These are phyloP conservation scores for Orthonychiurus folsomi DNA, from an alignment of 2,888 invertebrate species.

Conservation along the genomic window DNA sequence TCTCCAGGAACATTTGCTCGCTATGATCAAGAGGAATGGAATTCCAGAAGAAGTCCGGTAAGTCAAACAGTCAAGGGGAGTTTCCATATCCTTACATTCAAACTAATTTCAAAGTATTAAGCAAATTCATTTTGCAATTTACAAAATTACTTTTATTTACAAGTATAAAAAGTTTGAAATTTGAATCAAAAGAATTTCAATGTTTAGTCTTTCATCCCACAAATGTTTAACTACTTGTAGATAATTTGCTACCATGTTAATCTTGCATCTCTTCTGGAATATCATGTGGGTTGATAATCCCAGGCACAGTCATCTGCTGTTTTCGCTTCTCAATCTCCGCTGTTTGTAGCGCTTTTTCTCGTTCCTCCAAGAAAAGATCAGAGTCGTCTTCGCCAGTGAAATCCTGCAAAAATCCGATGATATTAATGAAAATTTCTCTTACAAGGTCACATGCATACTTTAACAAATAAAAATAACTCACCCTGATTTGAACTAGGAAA, in stretches of 20 bases:
- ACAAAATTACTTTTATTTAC: neutral
- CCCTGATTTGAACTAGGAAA: conserved; percentile 98
- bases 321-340: conserved; percentile 91
- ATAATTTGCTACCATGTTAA: no score
- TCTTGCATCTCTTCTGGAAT: conserved; percentile 94
- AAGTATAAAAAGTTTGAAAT: neutral
- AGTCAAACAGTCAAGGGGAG: no score
- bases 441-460: neutral
- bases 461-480: conserved; percentile 45
- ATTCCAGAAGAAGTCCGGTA: conserved; percentile 18
- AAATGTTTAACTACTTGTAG: no score
- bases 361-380: conserved; percentile 93
- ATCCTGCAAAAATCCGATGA: conserved; percentile 78
- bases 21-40: conserved; percentile 12
- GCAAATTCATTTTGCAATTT: no score
- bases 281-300: conserved; percentile 91
- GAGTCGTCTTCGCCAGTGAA: conserved; percentile 97
- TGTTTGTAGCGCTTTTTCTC: conserved; percentile 74
- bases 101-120: no score
- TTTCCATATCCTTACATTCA: no score
- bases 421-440: conserved; percentile 1
- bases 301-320: conserved; percentile 88
- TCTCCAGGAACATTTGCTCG: conserved; percentile 27
- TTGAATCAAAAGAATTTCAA: neutral
- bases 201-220: neutral